Evolutionary conservation across 2,797 vertebrate genomes (phyloP).

Genomic region (Argyrosomus regius): DNA sequence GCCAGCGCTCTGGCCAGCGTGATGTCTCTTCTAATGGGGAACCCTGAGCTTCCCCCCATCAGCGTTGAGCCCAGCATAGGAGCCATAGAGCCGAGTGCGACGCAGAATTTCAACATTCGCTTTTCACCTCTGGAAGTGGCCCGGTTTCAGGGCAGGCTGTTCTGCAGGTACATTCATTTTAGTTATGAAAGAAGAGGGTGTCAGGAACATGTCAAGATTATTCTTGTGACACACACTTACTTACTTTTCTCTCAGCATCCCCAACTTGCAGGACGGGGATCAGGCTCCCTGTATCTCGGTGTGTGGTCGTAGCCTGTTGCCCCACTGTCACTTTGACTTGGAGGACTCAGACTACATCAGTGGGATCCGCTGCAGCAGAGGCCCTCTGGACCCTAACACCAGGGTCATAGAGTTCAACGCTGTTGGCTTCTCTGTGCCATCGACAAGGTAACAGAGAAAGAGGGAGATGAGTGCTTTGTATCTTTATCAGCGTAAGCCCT

Average conservation of each 20-base stretch:
- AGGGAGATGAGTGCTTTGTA: background rate
- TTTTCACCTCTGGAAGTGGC: constrained; percentile 88
- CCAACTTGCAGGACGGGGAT: constrained; percentile 82
- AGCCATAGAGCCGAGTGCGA: constrained; percentile 76
- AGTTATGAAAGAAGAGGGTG: no score
- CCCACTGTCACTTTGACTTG: constrained; percentile 86
- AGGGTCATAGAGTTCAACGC: constrained; percentile 88
- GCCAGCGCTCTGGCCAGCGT: constrained; percentile 62
- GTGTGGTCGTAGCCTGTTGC: constrained; percentile 84
- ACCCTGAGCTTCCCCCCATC: constrained; percentile 71
- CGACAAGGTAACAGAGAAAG: constrained; percentile 77
- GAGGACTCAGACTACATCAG: constrained; percentile 89
- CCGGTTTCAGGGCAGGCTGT: constrained; percentile 85
- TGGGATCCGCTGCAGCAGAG: constrained; percentile 44
- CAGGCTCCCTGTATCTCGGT: constrained; percentile 77
- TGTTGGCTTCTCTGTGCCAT: constrained; percentile 80
- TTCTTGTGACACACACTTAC: background rate
- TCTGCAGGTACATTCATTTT: constrained; percentile 87
- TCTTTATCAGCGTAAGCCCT: background rate
- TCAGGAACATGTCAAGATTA: no score
- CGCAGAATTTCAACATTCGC: constrained; percentile 83
- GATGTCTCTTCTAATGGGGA: constrained; percentile 47
- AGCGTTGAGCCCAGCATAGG: constrained; percentile 86
- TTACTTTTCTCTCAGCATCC: constrained; percentile 82
- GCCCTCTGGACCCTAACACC: constrained; percentile 77